Evolutionary conservation across 2,888 invertebrate species (phyloP).

Genomic region (Masnerella sp.): DNA sequence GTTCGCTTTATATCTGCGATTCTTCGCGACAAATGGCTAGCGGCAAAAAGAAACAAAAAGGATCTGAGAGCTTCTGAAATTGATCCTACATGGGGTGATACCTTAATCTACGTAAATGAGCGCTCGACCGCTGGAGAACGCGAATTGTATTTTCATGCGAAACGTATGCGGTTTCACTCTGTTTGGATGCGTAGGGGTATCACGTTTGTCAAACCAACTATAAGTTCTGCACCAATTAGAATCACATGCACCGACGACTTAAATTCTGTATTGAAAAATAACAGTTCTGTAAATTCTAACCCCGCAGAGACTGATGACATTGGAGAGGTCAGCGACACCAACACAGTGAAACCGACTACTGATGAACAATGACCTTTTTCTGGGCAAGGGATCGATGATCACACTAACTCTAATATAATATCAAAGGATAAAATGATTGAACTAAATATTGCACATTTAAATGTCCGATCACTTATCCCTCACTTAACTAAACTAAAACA

Average conservation of each 20-base stretch:
- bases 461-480: slow-evolving; percentile 2
- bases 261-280: too few species aligned
- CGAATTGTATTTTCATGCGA: background rate
- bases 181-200: background rate
- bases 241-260: too few species aligned
- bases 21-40: background rate
- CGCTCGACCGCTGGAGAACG: too few species aligned
- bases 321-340: background rate
- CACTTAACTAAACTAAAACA: background rate
- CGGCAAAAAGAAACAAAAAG: background rate
- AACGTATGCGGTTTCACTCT: background rate
- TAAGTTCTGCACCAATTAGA: background rate
- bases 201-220: background rate
- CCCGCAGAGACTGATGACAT: background rate
- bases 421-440: too few species aligned
- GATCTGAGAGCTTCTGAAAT: background rate
- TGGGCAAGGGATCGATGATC: too few species aligned
- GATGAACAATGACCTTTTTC: too few species aligned
- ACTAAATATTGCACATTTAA: background rate
- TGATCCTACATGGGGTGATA: background rate
- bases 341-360: too few species aligned
- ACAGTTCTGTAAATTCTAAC: too few species aligned
- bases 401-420: too few species aligned
- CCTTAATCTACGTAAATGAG: background rate
- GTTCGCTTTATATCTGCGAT: background rate